Evolutionary conservation across 2,113 vertebrate genomes (phyloP).

Genomic region (Daboia siamensis): DNA sequence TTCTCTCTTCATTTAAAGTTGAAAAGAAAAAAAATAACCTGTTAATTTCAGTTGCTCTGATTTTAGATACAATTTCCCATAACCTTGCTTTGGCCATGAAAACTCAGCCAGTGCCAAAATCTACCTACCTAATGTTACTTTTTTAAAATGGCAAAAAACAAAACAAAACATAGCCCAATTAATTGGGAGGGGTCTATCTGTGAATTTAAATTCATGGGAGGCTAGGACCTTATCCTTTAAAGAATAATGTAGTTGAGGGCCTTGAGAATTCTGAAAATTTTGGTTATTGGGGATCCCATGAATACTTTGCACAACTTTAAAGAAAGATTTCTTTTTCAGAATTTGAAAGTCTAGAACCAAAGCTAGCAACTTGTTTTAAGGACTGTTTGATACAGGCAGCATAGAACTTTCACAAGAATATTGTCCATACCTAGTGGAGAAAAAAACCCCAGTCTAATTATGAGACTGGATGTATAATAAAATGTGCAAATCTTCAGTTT

Average conservation of each 20-base stretch:
- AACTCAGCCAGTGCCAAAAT: background rate
- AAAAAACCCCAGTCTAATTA: background rate
- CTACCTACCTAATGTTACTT: background rate
- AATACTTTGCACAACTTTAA: background rate
- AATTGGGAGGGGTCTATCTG: background rate
- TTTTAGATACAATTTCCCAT: background rate
- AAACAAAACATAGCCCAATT: background rate
- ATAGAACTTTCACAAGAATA: background rate
- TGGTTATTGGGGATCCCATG: background rate
- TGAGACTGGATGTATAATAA: background rate
- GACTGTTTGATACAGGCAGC: background rate
- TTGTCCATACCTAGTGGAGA: background rate
- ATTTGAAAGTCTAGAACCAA: background rate
- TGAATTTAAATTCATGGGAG: background rate
- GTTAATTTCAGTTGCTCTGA: background rate
- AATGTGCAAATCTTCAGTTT: background rate
- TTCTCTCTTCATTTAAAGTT: constrained; percentile 30
- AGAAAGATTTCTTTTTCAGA: background rate
- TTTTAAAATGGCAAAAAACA: background rate
- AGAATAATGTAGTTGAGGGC: background rate
- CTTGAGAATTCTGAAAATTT: background rate
- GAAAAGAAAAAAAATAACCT: background rate
- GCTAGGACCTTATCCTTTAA: background rate
- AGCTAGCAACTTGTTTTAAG: background rate
- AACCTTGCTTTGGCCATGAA: background rate